Evolutionary conservation across 2,797 vertebrate species (phyloP), one percentile per base, ranked within the genome.

Genomic region (Lutjanus campechanus): DNA sequence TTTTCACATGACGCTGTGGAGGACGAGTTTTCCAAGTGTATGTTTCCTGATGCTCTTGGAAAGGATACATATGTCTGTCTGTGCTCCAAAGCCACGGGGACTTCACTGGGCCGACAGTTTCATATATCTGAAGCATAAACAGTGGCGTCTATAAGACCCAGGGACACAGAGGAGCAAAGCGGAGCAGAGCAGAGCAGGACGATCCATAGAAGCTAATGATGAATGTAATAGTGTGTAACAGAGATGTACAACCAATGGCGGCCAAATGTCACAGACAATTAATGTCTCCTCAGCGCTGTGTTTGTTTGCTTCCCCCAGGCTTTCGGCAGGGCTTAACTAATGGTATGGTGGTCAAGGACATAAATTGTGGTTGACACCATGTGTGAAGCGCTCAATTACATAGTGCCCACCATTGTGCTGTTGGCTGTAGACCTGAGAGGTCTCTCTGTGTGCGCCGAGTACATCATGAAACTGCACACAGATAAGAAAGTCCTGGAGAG

Each of bases 301-400:
- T 96, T 95, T 95, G 93, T 95, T 95, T 95, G 64, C 92, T 51
- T 94, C 91, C 95, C 92, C 81, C 1, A 71, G 1, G 92, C 92
- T 91, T 92, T 49, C 11, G 68, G 81, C 83, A 89, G 92, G 64
- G 92, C 93, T 96, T 96, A 96, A 96, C 96, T 97, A 97, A 97
- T 89, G 90, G 93, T 95, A 94, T 86, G 87, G 72, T 89, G 90
- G 88, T 91, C 93, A 92, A 69, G 86, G 94, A 95, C 92, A 92
- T 95, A 93, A 96, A 96, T 96, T 93, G 94, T 88, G 78, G 95
- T 93, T 96, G 96, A 96, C 92, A 77, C 72, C 71, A 90, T 92
- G 93, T 94, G 96, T 96, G 94, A 96, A 95, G 95, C 88, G 13
- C 11, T 88, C 78, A 77, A 92, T 96, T 96, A 94, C 90, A 95